Base-by-base conservation (phyloP, 30 jellyfish, hydroid and myxozoan species). In the Turritopsis dohrnii region DNA sequence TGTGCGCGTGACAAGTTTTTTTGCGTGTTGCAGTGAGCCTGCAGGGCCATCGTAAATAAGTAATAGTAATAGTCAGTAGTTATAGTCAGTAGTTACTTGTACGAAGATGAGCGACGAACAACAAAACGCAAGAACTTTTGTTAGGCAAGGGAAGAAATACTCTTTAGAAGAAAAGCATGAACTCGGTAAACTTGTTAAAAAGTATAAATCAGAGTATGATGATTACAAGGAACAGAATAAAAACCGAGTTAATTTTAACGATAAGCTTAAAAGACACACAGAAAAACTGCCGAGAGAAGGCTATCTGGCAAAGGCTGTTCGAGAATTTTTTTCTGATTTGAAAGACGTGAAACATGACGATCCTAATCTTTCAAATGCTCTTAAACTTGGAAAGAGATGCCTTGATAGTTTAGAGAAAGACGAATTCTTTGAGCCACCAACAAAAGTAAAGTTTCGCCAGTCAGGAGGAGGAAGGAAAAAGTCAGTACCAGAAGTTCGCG, bases 391-490 rank as follows among this genome's bases (percentile, higher is more conserved):
- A 7, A 69, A 69, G 30, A 16, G 19, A 69, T 69, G 77, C 30
- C 30, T 69, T 69, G 77, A 0, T 0, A 69, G 4, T 69, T 69
- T 69, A 1, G 30, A n/a, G 28, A 69, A 9, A 16, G 22, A 69
- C 30, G 4, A 69, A 9, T 7, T 69, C 19, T 7, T 0, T 69
- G 77, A 23, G 30, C 1, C 77, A n/a, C 16, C 77, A 19, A 69
- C 30, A 69, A 69, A 69, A 19, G 4, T 69, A 7, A 69, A 27
- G 19, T 69, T 69, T 69, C 77, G 77, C 19, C 77, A 69, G 77
- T 27, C 4, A 69, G 77, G 77, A n/a, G 77, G 77, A 69, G 77
- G 77, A 16, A 69, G 77, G 19, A 69, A 69, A 19, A 69, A 69
- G 30, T 7, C n/a, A 7, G 0, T 69, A 9, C 77, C 77, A 69